Percentiles rank a stretch among this genome's conserved stretches.
phyloP scores from a whole-genome alignment of 2,113 vertebrate genomes.

The Cyprinodon tularosa region DNA sequence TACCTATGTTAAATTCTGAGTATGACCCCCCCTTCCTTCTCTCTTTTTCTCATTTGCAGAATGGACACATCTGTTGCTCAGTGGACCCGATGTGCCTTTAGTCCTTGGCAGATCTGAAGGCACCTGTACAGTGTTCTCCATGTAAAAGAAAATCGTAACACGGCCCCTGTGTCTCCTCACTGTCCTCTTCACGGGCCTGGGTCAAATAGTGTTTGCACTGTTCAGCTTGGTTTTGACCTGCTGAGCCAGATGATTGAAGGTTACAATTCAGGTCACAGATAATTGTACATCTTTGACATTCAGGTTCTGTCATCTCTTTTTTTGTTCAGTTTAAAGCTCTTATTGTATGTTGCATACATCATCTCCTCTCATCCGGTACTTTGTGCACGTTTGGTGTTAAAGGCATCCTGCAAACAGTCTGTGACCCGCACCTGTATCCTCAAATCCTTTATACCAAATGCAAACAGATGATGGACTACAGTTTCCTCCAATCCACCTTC shows the following conservation, averaged over 20 bases:
- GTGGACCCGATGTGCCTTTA: constrained; percentile 99
- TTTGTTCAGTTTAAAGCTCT: constrained; percentile 22
- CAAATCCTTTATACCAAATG: constrained; percentile 81
- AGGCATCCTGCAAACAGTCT: constrained; percentile 35
- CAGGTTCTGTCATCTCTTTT: constrained; percentile 46
- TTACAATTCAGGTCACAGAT: constrained; percentile 25
- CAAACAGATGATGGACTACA: constrained; percentile 71
- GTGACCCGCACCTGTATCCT: constrained; percentile 57
- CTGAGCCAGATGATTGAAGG: constrained; percentile 43
- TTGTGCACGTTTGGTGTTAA: background rate
- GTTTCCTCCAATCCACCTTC: constrained; percentile 43
- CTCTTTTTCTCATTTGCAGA: constrained; percentile 78
- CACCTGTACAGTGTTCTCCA: constrained; percentile 78
- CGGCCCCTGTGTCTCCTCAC: constrained; percentile 56
- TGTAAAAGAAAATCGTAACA: constrained; percentile 58
- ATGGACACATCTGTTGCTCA: constrained; percentile 97
- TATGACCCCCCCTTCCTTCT: constrained; percentile 32
- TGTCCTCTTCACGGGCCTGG: constrained; percentile 48
- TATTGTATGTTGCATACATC: constrained; percentile 21
- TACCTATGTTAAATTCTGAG: constrained; percentile 21
- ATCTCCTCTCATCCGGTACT: constrained; percentile 35
- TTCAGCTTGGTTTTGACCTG: constrained; percentile 43
- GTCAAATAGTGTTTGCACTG: constrained; percentile 55
- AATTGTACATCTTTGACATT: constrained; percentile 36
- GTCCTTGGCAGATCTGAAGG: constrained; percentile 81